phyloP scores from a whole-genome alignment of 2,113 vertebrate genomes.

The Sebastes schlegelii region DNA sequence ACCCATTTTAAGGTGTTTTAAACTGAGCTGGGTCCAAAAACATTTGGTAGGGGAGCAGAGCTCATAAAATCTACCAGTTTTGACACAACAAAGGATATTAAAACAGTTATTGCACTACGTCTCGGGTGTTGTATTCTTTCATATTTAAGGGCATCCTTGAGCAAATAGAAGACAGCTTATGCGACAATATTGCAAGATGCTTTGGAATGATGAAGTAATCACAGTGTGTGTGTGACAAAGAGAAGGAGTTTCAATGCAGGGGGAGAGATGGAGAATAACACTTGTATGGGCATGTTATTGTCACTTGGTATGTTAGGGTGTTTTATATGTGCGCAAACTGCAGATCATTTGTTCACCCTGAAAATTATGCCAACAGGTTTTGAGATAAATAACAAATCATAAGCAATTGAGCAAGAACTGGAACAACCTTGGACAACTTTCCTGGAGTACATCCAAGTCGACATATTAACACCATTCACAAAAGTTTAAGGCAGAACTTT shows the following conservation, averaged over 20 bases:
- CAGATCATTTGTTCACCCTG: background rate
- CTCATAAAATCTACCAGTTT: constrained; percentile 39
- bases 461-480: background rate
- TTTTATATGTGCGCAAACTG: background rate
- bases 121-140: constrained; percentile 25
- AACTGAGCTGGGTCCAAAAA: constrained; percentile 24
- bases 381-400: background rate
- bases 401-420: too few species aligned
- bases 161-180: constrained; percentile 9
- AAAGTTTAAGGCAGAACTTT: too few species aligned
- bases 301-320: too few species aligned
- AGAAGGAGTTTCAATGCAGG: background rate
- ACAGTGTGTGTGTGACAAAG: background rate
- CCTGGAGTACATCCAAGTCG: background rate
- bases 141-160: constrained; percentile 33
- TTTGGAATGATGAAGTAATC: background rate
- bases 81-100: constrained; percentile 46
- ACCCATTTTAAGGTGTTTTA: too few species aligned
- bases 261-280: background rate
- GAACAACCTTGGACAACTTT: background rate
- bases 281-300: background rate
- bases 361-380: background rate
- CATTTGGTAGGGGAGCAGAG: constrained; percentile 13
- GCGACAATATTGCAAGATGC: background rate
- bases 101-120: constrained; percentile 41